phyloP scores from a whole-genome alignment of 2,113 vertebrate genomes.

The Rhynchomys soricoides region DNA sequence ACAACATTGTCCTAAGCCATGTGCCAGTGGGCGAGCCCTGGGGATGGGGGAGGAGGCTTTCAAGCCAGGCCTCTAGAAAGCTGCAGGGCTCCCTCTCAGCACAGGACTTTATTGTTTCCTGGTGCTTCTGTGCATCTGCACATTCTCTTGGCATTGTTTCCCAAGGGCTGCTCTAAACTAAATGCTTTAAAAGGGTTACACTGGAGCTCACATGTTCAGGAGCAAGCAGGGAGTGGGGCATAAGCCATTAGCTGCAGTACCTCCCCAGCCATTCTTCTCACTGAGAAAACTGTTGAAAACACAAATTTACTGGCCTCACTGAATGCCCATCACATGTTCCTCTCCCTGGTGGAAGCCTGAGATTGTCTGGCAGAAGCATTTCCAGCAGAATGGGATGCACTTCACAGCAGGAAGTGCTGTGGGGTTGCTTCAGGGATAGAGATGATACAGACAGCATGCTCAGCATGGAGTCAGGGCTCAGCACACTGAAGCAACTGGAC shows the following conservation, averaged over 20 bases:
- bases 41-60: background rate
- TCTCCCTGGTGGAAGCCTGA: background rate
- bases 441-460: background rate
- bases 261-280: background rate
- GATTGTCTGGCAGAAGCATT: background rate
- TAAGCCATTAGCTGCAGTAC: background rate
- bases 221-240: background rate
- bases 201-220: background rate
- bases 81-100: background rate
- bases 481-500: background rate
- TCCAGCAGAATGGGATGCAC: background rate
- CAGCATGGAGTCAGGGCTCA: background rate
- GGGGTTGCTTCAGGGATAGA: background rate
- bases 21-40: too few relatives aligned
- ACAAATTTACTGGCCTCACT: background rate
- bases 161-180: background rate
- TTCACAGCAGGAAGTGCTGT: background rate
- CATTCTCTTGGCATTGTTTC: background rate
- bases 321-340: background rate
- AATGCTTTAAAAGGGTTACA: background rate
- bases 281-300: background rate
- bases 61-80: background rate
- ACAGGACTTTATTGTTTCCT: background rate
- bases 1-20: background rate
- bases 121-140: background rate